These are phyloP conservation scores for Poecilia picta DNA, from an alignment of 2,797 vertebrate genomes.

Conservation along the genomic window DNA sequence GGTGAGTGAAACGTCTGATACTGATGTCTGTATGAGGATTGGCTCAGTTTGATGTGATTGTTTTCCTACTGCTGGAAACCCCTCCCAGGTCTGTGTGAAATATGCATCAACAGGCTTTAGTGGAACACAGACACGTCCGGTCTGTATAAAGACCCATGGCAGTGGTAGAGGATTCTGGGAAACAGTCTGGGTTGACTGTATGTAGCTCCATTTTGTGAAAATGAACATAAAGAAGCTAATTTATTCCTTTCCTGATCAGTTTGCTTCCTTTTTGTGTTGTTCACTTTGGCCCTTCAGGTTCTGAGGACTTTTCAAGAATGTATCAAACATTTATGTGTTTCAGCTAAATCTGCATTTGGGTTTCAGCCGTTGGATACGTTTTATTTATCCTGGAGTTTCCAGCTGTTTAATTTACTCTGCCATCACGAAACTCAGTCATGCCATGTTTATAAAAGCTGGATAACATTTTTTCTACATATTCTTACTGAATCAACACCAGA, in stretches of 20 bases:
- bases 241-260: neutral
- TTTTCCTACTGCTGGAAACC: neutral
- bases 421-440: neutral
- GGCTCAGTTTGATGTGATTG: neutral
- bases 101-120: neutral
- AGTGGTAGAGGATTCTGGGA: neutral
- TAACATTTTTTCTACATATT: constrained; percentile 2
- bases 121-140: neutral
- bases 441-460: neutral
- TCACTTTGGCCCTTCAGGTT: neutral
- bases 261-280: neutral
- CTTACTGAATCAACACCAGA: neutral
- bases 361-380: neutral
- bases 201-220: neutral
- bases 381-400: neutral
- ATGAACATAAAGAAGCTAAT: neutral
- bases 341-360: neutral
- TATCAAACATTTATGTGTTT: neutral
- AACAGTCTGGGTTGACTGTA: neutral
- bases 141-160: neutral
- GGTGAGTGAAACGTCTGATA: neutral
- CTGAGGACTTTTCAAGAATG: neutral
- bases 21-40: neutral
- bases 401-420: neutral
- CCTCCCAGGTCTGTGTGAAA: neutral